Conservation (phyloP, 2,888 invertebrate genomes). For the Syrphus vitripennis region DNA sequence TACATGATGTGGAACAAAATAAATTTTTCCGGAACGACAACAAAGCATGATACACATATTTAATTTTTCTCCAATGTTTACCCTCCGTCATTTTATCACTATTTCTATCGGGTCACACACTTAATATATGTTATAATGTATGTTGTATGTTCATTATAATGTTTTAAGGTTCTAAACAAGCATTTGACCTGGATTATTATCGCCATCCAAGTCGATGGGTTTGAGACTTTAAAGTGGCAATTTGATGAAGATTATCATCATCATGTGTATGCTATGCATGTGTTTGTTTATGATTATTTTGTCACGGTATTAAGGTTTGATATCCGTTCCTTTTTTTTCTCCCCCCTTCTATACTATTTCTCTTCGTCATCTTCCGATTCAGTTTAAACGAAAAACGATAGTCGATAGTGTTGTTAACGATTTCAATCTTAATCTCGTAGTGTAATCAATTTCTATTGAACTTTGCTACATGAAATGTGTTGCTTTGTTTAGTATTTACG, state of each 20-base stretch:
- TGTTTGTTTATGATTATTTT: conserved; percentile 32
- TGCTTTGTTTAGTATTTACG: not conserved
- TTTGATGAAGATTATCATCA: conserved; percentile 36
- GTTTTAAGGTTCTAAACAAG: not conserved
- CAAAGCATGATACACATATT: not conserved
- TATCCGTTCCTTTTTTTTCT: not conserved
- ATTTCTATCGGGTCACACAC: not conserved
- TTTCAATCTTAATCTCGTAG: conserved; percentile 18
- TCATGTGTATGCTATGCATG: not conserved
- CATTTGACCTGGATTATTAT: conserved; percentile 55
- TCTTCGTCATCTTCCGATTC: not conserved
- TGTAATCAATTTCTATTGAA: not conserved
- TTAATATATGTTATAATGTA: not conserved
- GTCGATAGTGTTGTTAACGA: not conserved
- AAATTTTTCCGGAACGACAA: not conserved
- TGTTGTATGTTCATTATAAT: not conserved
- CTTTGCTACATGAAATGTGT: not conserved
- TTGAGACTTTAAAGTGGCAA: conserved; percentile 16
- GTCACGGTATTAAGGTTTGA: conserved; percentile 19
- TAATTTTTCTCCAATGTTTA: not conserved
- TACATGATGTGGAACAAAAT: not conserved
- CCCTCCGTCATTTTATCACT: not conserved
- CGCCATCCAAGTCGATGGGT: not conserved
- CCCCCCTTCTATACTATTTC: not conserved
- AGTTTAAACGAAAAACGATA: not conserved